A percentile compares a stretch with the other conserved stretches of the same genome.
phyloP scores from a whole-genome alignment of 2,797 vertebrate species.

The Scolopax rusticola region DNA sequence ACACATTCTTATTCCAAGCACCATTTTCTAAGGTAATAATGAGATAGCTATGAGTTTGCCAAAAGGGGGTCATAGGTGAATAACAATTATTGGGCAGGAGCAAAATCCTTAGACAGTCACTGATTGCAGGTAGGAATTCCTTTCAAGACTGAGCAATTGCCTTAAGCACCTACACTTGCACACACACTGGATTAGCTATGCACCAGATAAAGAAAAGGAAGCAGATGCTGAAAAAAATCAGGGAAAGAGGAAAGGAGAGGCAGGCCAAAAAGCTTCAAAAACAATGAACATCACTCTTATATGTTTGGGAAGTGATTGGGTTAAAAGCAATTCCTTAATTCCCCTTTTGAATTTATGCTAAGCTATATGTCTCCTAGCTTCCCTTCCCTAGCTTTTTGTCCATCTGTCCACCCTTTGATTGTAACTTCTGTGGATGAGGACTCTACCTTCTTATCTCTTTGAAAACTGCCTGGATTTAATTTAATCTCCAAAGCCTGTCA shows the following conservation, averaged over 20 bases:
- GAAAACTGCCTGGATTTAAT: not conserved
- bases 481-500: not conserved
- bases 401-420: not conserved
- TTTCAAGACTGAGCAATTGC: constrained; percentile 18
- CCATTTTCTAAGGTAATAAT: not conserved
- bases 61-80: constrained; percentile 14
- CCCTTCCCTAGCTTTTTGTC: not conserved
- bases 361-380: not conserved
- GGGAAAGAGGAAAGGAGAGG: not conserved
- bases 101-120: not conserved
- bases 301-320: not conserved
- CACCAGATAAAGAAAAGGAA: not conserved
- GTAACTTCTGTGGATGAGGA: not conserved
- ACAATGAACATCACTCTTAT: not conserved
- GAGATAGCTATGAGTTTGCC: not conserved
- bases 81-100: not conserved
- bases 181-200: not conserved
- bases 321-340: constrained; percentile 7
- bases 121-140: constrained; percentile 16
- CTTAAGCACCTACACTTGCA: not conserved
- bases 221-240: not conserved
- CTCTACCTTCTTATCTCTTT: not conserved
- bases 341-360: not conserved
- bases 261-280: not conserved
- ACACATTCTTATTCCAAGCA: constrained; percentile 31